Evolutionary conservation across 2,797 vertebrate species (phyloP), one percentile per base, ranked within the genome.

Genomic region (Schizopygopsis malacanthus): DNA sequence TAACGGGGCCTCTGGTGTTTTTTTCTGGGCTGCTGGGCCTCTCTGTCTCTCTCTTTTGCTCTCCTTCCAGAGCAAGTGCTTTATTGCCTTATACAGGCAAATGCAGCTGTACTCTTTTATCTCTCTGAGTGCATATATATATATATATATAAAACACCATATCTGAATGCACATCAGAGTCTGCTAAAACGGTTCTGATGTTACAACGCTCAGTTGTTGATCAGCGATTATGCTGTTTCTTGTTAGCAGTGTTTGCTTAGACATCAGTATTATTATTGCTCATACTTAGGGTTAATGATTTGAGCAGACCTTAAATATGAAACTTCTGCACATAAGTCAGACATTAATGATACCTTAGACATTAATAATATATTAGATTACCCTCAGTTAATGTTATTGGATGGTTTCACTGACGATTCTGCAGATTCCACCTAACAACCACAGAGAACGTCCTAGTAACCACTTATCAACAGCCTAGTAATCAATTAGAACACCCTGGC

Each of bases 1-100:
- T 94, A 95, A 95, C 90, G 87, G 88, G 84, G 94, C 92, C 94
- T 94, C 92, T 90, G 93, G 92, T 93, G 90, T 93, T 89, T 90
- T 65, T 87, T 86, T 89, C 87, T 79, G 76, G 79, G 81, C 81
- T 86, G 80, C 84, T 85, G 75, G 87, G 89, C 82, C 87, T 88
- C 80, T 88, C 73, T 85, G 71, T 81, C 83, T 78, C 80, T 81
- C 81, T 79, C 81, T 87, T 69, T 63, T 87, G 90, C 90, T 91
- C 52, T 88, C 90, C 89, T 90, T 90, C 87, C 89, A 85, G 88
- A 92, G 92, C 86, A 86, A 89, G 84, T 88, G 90, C 89, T 84
- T 89, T 83, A 90, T 86, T 88, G 90, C 89, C 88, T 90, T 87
- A 88, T 87, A 88, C 86, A 89, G 89, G 33, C 88, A 88, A 90